Percentiles rank a stretch among this genome's conserved stretches.
Evolutionary conservation across 2,888 invertebrate genomes (phyloP).

Genomic region (Andrena marginata): DNA sequence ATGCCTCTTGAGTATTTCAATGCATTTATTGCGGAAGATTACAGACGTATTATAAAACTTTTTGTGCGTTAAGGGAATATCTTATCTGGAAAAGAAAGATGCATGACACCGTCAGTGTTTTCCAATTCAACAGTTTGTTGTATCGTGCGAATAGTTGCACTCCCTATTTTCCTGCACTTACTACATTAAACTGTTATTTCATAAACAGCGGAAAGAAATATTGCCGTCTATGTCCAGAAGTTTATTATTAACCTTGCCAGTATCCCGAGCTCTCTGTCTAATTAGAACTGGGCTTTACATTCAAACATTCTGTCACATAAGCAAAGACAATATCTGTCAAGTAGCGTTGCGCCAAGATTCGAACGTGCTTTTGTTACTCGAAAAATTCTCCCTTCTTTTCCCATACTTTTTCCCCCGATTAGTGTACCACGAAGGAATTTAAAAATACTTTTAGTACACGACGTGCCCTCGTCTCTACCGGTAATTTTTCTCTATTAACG

Average conservation of each 20-base stretch:
- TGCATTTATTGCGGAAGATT: constrained; percentile 65
- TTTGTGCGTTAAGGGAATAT: constrained; percentile 56
- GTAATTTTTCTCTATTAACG: constrained; percentile 41
- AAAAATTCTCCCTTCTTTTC: constrained; percentile 15
- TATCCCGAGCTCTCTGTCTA: neutral
- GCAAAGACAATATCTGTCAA: constrained; percentile 17
- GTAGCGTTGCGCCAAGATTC: neutral
- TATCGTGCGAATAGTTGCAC: neutral
- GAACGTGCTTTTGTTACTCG: constrained; percentile 21
- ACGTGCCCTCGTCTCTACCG: constrained; percentile 38
- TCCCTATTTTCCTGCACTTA: neutral
- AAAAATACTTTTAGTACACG: constrained; percentile 53
- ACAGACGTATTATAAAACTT: constrained; percentile 57
- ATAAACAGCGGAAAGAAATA: neutral
- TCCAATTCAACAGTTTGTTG: constrained; percentile 14
- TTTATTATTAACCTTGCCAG: neutral
- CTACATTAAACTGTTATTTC: neutral
- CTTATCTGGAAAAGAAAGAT: constrained; percentile 69
- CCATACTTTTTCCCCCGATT: constrained; percentile 6
- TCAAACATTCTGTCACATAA: constrained; percentile 4
- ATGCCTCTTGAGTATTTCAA: constrained; percentile 70
- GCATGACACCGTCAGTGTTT: constrained; percentile 32
- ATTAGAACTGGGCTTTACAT: neutral
- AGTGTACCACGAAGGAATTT: constrained; percentile 36
- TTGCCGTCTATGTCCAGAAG: neutral